Evolutionary conservation across 1,140 invertebrate species (phyloP), one percentile per base, ranked within the genome.

Genomic region (Diploscapter pachys): DNA sequence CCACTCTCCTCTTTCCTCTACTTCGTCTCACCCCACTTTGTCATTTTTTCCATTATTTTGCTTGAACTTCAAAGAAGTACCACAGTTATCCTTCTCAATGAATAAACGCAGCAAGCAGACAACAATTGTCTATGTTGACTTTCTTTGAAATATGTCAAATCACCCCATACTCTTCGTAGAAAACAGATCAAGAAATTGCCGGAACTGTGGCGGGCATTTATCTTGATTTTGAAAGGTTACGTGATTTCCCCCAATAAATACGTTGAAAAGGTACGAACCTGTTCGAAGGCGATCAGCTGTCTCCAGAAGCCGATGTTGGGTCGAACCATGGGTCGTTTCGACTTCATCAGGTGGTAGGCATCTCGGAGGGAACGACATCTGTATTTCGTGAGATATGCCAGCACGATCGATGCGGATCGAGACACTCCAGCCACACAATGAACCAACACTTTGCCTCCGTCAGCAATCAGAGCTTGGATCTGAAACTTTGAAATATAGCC

Each of bases 271-370:
- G 48, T 31, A 9, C 11, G 11, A 54, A 80, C 80, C 76, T 90
- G 88, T 86, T 96, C 94, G 80, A 80, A 96, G 88, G 89, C 87
- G 52, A 90, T 87, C 5, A 96, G 88, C 85, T 96, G 93, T 63
- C 90, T 88, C 89, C 94, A 94, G 88, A 96, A 96, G 4, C 92
- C 92, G 5, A 91, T 90, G 86, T 96, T 96, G 1, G 94, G 94
- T 79, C 92, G 90, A 70, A 95, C 91, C 85, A 93, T 91, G 2
- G 91, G 90, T 72, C 94, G 87, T 68, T 84, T 84, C 8, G 74
- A 78, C 70, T 77, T 80, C 83, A 84, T 84, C 54, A 85, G 56
- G 68, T 85, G 84, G 71, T 84, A 84, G 11, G 83, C 84, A 71
- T 92, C 90, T 2, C 90, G 87, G 4, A 96, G 88, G 3, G 89